Evolutionary conservation across 2,113 vertebrate species (phyloP).

Genomic region (Vimba vimba): DNA sequence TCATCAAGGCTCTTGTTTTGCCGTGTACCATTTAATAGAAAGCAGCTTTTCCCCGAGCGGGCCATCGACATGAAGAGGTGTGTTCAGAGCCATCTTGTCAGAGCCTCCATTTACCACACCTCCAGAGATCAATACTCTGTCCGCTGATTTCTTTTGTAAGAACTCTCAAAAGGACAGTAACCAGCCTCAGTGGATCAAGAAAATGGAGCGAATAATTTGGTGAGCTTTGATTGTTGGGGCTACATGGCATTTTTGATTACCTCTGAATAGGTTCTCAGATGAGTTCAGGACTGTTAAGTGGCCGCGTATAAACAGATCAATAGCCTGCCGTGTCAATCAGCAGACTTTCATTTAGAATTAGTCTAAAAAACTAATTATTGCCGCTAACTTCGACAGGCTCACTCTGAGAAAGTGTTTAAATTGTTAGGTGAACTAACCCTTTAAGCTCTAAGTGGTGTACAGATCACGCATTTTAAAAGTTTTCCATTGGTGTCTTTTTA

Average conservation of each 20-base stretch:
- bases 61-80: slow-evolving; percentile 21
- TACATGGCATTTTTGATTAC: slow-evolving; percentile 23
- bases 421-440: too few species aligned
- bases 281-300: slow-evolving; percentile 29
- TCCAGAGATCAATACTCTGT: slow-evolving; percentile 26
- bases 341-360: slow-evolving; percentile 23
- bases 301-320: slow-evolving; percentile 7
- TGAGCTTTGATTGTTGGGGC: slow-evolving; percentile 9
- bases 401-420: not conserved
- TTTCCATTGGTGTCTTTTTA: not conserved
- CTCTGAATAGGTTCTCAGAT: slow-evolving; percentile 42
- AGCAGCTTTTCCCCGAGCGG: not conserved
- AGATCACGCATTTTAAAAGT: not conserved
- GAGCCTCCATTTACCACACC: slow-evolving; percentile 30
- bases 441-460: not conserved
- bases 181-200: slow-evolving; percentile 18
- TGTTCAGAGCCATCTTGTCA: slow-evolving; percentile 33
- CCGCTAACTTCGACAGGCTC: not conserved
- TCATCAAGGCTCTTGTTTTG: slow-evolving; percentile 19
- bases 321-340: slow-evolving; percentile 34
- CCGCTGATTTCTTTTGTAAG: slow-evolving; percentile 9
- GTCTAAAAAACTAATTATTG: not conserved
- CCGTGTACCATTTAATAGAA: not conserved
- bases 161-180: slow-evolving; percentile 38
- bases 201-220: slow-evolving; percentile 18